Evolutionary conservation across 2,113 vertebrate species (phyloP), one percentile per base, ranked within the genome.

Genomic region (Centropristis striata): DNA sequence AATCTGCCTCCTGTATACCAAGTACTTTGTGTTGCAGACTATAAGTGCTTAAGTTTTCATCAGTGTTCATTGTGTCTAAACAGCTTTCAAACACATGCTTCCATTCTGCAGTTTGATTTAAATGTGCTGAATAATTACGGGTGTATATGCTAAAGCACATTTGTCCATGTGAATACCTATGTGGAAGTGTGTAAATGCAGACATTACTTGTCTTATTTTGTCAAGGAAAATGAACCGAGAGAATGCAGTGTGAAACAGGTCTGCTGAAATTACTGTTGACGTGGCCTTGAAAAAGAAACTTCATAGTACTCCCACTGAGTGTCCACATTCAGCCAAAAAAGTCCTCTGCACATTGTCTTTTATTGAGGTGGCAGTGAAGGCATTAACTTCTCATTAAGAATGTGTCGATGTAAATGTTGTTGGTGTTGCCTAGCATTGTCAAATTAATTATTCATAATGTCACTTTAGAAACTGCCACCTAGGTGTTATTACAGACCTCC

Each of bases 361-460:
- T 11, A 39, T 2, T 16, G 37, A 72, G 39, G 41, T 10, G 23
- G 32, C 32, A 36, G 59, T 64, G 21, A 21, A 32, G 32, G 32
- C 0, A 15, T 39, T 54, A 39, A 0, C 12, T 69, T 69, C 44
- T 50, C 20, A 23, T 16, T 66, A 60, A 28, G 15, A 75, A 21
- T 28, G 14, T 32, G 39, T 8, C 12, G 12, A 50, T 61, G 53
- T 7, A 57, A 61, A 70, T 49, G 37, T 49, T 73, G 63, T 41
- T 57, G 37, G 21, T 60, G 58, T 50, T 46, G 21, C 47, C 15
- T 0, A 21, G 14, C 21, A 54, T 8, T 65, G 51, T 54, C 37
- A n/a, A 25, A 42, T 72, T 54, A 50, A 80, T 80, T 49, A 75
- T 67, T 55, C 42, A 58, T n/a, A 27, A 41, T 39, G 37, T 20